Conservation (phyloP, 2,888 invertebrate species). For the Ellobium chinense region DNA sequence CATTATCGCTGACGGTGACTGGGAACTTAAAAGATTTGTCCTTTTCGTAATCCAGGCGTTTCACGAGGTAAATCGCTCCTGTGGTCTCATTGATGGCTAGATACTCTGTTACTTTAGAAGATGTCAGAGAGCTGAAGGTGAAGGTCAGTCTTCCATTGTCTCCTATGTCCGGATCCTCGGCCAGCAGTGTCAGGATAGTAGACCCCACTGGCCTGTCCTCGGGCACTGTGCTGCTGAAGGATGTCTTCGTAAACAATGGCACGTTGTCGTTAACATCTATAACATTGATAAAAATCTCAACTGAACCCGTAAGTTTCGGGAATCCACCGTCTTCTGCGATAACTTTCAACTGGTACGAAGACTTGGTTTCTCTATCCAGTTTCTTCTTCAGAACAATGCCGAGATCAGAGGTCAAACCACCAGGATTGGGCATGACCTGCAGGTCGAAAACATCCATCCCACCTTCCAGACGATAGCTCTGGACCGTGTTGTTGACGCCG, state of each 20-base stretch:
- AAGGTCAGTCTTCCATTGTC: conserved; percentile 83
- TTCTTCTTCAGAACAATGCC: conserved; percentile 60
- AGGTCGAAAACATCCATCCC: conserved; percentile 57
- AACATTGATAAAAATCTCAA: conserved; percentile 64
- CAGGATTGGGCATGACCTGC: conserved; percentile 57
- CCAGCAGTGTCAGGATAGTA: conserved; percentile 82
- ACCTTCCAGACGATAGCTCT: conserved; percentile 56
- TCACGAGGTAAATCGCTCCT: conserved; percentile 89
- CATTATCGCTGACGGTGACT: conserved; percentile 78
- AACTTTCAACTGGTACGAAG: conserved; percentile 61
- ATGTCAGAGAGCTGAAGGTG: conserved; percentile 72
- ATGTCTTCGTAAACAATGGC: conserved; percentile 59
- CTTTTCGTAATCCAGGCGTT: conserved; percentile 90
- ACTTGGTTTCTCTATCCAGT: conserved; percentile 65
- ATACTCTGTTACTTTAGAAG: conserved; percentile 58
- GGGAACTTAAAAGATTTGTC: conserved; percentile 86
- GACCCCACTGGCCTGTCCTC: conserved; percentile 62
- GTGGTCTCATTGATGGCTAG: conserved; percentile 88
- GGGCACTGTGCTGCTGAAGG: conserved; percentile 61
- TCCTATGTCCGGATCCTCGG: conserved; percentile 91
- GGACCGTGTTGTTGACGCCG: conserved; percentile 60
- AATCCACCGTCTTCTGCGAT: conserved; percentile 70
- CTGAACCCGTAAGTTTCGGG: conserved; percentile 60
- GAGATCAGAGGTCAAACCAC: conserved; percentile 59
- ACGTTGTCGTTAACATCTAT: conserved; percentile 70